These are phyloP conservation scores for Callyntrura sp. DNA, from an alignment of 2,888 invertebrate genomes.

Conservation along the genomic window DNA sequence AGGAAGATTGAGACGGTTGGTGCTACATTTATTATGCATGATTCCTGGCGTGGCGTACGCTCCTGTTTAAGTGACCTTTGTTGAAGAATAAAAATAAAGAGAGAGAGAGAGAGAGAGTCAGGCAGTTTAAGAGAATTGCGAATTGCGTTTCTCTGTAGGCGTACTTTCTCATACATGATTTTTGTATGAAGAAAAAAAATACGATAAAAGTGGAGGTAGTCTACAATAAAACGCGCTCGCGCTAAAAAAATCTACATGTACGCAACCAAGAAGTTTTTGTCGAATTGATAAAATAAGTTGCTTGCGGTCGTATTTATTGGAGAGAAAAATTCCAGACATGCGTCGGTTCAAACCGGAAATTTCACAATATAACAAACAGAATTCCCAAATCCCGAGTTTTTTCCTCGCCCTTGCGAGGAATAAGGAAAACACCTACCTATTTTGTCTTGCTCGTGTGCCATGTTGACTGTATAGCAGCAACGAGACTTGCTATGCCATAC, in stretches of 20 bases:
- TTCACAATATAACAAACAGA: not conserved
- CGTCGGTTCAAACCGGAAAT: conserved; percentile 8
- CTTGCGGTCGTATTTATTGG: not conserved
- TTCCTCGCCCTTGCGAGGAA: not conserved
- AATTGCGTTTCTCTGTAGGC: conserved; percentile 12
- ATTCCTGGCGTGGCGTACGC: not conserved
- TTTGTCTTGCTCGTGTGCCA: not conserved
- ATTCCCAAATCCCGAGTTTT: not conserved
- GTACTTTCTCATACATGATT: not conserved
- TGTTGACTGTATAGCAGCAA: no score
- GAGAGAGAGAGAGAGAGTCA: not conserved
- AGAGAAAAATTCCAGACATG: not conserved
- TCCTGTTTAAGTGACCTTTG: not conserved
- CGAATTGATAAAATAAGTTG: conserved; percentile 27
- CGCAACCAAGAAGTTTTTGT: not conserved
- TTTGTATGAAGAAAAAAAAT: not conserved
- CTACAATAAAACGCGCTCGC: not conserved
- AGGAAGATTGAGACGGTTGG: no score
- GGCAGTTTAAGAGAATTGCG: no score
- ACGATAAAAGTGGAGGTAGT: not conserved
- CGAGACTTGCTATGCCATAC: no score
- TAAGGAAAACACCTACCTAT: not conserved
- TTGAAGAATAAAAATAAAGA: not conserved
- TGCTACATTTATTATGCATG: not conserved
- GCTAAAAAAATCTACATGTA: not conserved